Conservation (phyloP, 2,888 invertebrate species). For the Hetaerina titia region DNA sequence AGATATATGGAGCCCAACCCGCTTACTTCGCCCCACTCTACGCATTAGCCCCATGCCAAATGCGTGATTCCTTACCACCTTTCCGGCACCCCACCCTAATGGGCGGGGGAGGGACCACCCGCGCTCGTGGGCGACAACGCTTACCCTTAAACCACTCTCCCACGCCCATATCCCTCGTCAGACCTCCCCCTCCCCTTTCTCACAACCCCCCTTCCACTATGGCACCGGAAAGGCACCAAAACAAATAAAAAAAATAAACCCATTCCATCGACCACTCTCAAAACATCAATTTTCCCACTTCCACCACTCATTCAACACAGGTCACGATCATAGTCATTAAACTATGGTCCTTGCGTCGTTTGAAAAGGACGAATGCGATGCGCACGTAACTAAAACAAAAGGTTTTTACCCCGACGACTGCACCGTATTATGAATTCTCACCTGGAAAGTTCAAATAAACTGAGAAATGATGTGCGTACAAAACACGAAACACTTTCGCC, state of each 20-base stretch:
- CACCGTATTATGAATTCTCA: not conserved
- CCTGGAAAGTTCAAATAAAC: not conserved
- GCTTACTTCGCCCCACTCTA: not conserved
- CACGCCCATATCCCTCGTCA: not conserved
- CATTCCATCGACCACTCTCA: not conserved
- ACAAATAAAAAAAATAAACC: too few relatives aligned
- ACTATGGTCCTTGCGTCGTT: not conserved
- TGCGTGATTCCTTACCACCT: not conserved
- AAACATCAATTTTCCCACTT: not conserved
- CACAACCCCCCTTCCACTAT: not conserved
- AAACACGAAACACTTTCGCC: not conserved
- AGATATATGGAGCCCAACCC: not conserved
- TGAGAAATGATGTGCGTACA: not conserved
- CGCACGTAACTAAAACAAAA: not conserved
- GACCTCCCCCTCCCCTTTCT: not conserved
- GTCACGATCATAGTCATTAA: slow-evolving; percentile 8
- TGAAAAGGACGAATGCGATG: not conserved
- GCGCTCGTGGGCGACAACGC: not conserved
- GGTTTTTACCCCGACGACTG: not conserved
- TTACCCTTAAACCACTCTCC: not conserved
- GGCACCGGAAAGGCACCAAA: too few relatives aligned
- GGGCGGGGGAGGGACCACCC: not conserved
- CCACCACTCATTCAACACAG: not conserved
- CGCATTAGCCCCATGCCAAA: not conserved
- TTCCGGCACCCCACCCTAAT: not conserved